These are phyloP conservation scores for Hydriomena furcata DNA, from an alignment of 2,888 invertebrate species.

Conservation along the genomic window DNA sequence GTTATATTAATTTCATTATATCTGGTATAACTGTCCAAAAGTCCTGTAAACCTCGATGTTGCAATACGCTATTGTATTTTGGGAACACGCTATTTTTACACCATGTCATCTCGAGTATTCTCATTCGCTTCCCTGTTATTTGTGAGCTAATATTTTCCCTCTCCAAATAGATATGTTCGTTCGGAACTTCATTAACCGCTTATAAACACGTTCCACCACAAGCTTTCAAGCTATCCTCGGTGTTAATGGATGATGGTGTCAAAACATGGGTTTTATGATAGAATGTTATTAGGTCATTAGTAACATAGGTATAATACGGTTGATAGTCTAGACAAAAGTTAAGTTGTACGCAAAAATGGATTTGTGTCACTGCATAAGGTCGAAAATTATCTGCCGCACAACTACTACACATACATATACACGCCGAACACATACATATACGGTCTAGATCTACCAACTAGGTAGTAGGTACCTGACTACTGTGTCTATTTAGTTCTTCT, in stretches of 20 bases:
- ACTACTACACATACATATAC: too few species aligned
- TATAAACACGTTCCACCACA: slow-evolving; percentile 23
- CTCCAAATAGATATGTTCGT: slow-evolving; percentile 33
- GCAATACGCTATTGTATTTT: slow-evolving; percentile 24
- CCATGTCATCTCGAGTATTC: slow-evolving; percentile 34
- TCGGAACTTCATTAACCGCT: slow-evolving; percentile 32
- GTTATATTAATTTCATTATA: neutral
- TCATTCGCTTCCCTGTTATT: slow-evolving; percentile 37
- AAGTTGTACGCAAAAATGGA: too few species aligned
- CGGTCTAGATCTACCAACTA: too few species aligned
- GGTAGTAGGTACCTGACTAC: too few species aligned
- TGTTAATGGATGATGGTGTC: slow-evolving; percentile 13
- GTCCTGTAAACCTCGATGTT: slow-evolving; percentile 9
- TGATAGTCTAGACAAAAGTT: too few species aligned
- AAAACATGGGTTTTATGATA: slow-evolving; percentile 11
- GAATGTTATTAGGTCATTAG: neutral
- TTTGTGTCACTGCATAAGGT: too few species aligned
- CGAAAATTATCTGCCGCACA: too few species aligned
- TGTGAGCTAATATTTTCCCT: slow-evolving; percentile 34
- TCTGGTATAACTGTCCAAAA: neutral
- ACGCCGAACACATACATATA: too few species aligned
- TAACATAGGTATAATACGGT: too few species aligned
- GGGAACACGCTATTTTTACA: slow-evolving; percentile 31
- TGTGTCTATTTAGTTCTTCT: too few species aligned
- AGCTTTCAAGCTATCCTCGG: slow-evolving; percentile 6